Base-by-base conservation (phyloP, 2,888 invertebrate genomes). In the Apotomis capreana region DNA sequence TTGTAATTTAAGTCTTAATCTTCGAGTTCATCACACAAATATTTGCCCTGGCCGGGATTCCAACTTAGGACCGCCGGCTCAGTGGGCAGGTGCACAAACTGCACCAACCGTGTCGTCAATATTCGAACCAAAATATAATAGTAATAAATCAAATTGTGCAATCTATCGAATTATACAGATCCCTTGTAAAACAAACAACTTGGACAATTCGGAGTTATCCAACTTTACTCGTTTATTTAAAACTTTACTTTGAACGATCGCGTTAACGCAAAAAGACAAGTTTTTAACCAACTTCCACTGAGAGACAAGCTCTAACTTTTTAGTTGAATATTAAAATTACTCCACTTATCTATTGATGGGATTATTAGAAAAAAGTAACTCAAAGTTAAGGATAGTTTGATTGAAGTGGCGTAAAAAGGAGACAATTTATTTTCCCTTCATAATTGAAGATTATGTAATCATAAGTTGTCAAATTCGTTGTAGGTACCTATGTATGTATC, bases 151-250 rank as follows among this genome's bases (percentile, higher is more conserved):
- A 68, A 59, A 15, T 9, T 36, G 46, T 51, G 51, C 15, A 40
- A 68, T 60, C 52, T 68, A 44, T 46, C n/a, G 68, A 54, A 52
- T 68, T 60, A 61, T 54, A 13, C 55, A 55, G 52, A 60, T 69
- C 61, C 40, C 37, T 68, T 60, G 57, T 51, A 13, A 60, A 60
- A 52, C 49, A 52, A 59, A 68, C 13, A 60, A 60, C 61, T 55
- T 55, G 12, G 46, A 13, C 13, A 61, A 69, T 46, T 49, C 44
- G 51, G 46, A 49, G 59, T 40, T 61, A 61, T 69, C 54, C 61
- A 69, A 69, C 61, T 69, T 69, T 61, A 61, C 68, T 69, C 68
- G 55, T 69, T 69, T 61, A 49, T 69, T 61, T 61, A 44, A 61
- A 68, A 68, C 54, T 69, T 69, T 55, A 46, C 61, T 61, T 61